Evolutionary conservation across 2,888 invertebrate genomes (phyloP).

Genomic region (Thymelicus sylvestris): DNA sequence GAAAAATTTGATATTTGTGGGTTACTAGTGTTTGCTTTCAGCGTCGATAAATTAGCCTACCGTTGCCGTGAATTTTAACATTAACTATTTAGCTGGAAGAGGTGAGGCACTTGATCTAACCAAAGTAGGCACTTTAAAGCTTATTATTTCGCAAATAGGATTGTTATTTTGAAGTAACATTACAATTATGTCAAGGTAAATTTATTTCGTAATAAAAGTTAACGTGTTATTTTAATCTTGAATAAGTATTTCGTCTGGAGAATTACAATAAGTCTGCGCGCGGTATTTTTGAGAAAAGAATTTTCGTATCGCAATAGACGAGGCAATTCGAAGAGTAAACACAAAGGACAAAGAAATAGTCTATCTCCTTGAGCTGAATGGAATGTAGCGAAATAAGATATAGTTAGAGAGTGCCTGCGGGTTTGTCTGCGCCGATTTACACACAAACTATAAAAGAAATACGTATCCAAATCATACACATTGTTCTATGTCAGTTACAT

Average conservation of each 20-base stretch:
- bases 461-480: not conserved
- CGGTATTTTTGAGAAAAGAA: conserved; percentile 31
- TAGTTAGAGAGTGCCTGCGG: conserved; percentile 17
- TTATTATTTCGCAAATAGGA: no score
- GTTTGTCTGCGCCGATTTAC: conserved; percentile 11
- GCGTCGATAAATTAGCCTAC: no score
- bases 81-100: no score
- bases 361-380: conserved; percentile 30
- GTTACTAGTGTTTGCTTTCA: no score
- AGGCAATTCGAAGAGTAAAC: conserved; percentile 35
- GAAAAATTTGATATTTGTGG: no score
- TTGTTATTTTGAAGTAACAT: no score
- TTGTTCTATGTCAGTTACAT: no score
- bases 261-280: conserved; percentile 28
- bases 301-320: conserved; percentile 29
- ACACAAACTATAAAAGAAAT: not conserved
- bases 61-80: no score
- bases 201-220: not conserved
- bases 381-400: conserved; percentile 33
- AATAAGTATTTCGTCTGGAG: conserved; percentile 28
- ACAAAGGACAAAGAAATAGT: conserved; percentile 37
- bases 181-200: no score
- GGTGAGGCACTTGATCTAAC: no score
- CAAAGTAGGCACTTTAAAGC: no score
- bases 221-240: conserved; percentile 18